These are phyloP conservation scores for Anorthoa munda DNA, from an alignment of 2,888 invertebrate species.

Conservation along the genomic window DNA sequence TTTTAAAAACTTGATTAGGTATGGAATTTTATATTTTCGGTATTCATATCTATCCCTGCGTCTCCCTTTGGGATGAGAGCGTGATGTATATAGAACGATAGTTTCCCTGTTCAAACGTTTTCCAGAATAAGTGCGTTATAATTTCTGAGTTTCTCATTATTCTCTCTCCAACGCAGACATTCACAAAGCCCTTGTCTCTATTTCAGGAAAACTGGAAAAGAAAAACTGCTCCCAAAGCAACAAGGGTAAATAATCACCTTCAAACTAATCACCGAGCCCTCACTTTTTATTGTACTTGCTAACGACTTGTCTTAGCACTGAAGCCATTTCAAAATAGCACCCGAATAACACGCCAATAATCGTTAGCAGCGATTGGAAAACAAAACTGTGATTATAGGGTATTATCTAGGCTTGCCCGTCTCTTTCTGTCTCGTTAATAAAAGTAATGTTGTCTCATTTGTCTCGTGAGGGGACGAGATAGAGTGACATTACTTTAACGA, in stretches of 20 bases:
- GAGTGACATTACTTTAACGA: conserved; percentile 90
- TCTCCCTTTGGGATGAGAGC: background rate
- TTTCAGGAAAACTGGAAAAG: conserved; percentile 27
- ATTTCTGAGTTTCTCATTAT: background rate
- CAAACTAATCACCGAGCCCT: conserved; percentile 79
- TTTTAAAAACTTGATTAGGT: background rate
- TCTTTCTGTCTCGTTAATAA: conserved; percentile 71
- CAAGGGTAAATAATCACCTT: conserved; percentile 67
- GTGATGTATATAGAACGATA: background rate
- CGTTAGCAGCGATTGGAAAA: conserved; percentile 93
- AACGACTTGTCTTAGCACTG: conserved; percentile 89
- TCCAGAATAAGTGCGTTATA: too few relatives aligned
- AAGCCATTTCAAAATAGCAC: conserved; percentile 89
- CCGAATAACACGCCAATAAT: conserved; percentile 93
- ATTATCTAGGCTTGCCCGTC: conserved; percentile 83
- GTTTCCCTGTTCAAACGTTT: background rate
- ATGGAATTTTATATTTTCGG: too few relatives aligned
- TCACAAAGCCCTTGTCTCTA: background rate
- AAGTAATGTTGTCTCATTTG: conserved; percentile 78
- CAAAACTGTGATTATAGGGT: conserved; percentile 93
- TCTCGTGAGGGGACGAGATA: conserved; percentile 85
- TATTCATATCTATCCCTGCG: background rate
- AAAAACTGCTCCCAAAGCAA: conserved; percentile 58
- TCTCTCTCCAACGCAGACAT: background rate
- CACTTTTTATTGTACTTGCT: conserved; percentile 87